Percentiles rank a stretch among this genome's conserved stretches.
Conservation (phyloP, 2,888 invertebrate genomes). For the Ditylenchus weischeri region DNA sequence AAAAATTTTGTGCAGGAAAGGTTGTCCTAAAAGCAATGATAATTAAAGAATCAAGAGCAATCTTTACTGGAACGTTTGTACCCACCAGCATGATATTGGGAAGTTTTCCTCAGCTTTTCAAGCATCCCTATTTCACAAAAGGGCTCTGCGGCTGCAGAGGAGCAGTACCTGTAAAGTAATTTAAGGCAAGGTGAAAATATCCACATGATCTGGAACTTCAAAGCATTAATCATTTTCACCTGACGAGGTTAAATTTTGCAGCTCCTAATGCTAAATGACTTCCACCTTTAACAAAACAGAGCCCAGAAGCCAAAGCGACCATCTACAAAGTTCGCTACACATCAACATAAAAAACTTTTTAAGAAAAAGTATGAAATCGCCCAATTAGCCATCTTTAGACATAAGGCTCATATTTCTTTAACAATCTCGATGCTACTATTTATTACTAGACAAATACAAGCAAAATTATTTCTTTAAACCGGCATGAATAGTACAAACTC, state of each 20-base stretch:
- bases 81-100: no score
- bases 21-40: conserved; percentile 47
- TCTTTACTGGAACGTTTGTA: conserved; percentile 9
- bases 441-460: conserved; percentile 8
- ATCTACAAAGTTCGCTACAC: background rate
- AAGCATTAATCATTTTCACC: background rate
- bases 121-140: conserved; percentile 8
- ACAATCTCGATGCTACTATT: background rate
- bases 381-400: no score
- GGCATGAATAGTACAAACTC: conserved; percentile 83
- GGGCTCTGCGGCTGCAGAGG: conserved; percentile 5
- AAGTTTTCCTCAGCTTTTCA: background rate
- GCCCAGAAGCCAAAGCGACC: background rate
- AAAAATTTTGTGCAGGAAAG: conserved; percentile 91
- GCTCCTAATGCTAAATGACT: background rate
- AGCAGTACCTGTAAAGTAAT: conserved; percentile 22
- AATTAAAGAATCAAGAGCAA: conserved; percentile 12
- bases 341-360: background rate
- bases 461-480: conserved; percentile 38
- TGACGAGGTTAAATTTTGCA: conserved; percentile 7
- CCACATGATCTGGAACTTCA: no score
- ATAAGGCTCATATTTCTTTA: no score
- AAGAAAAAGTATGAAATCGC: background rate
- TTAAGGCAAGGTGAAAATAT: background rate
- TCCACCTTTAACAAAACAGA: conserved; percentile 5